Base-by-base conservation (phyloP, 1,140 invertebrate species). In the Calephelis virginiensis region DNA sequence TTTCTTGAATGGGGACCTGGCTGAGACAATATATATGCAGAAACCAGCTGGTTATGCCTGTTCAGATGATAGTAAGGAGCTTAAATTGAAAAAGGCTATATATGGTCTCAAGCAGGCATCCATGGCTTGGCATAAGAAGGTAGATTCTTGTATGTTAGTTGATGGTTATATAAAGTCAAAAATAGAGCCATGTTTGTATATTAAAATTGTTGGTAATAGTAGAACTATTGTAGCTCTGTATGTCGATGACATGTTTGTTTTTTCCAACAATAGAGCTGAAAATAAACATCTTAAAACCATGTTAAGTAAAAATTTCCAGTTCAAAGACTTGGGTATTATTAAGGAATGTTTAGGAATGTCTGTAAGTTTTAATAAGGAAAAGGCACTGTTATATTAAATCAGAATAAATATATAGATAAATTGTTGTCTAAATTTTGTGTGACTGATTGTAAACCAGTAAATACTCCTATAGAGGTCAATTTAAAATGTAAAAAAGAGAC, bases 101-200 rank as follows among this genome's bases (percentile, higher is more conserved):
- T 89, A 91, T 80, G 86, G 86, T 38, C 69, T 90, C 37, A 88
- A 86, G 73, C 82, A 90, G 71, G 68, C 80, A n/a, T 69, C 74
- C 1, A 56, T 77, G 53, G 61, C 63, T 43, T 91, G 82, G 86
- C 83, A 82, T 64, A 78, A 79, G 64, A 83, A 78, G 43, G 66
- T 72, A 43, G 69, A 77, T 72, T 40, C 5, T 66, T 70, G 66
- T 67, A 65, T 72, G 64, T 67, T 67, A 64, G 53, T 45, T 13
- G 64, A 64, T 82, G 76, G 71, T 67, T 67, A 59, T 67, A 43
- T 67, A 43, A 81, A 87, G 56, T 80, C 77, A 45, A 85, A 78
- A 73, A 67, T 78, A 38, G 76, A 67, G 17, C 66, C 66, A 38
- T 67, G 66, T 56, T 67, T 80, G 37, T 86, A 91, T 28, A 69